Percentiles rank a stretch among this genome's conserved stretches.
Conservation (phyloP, 2,888 invertebrate genomes). For the Dicyrtoma fusca region DNA sequence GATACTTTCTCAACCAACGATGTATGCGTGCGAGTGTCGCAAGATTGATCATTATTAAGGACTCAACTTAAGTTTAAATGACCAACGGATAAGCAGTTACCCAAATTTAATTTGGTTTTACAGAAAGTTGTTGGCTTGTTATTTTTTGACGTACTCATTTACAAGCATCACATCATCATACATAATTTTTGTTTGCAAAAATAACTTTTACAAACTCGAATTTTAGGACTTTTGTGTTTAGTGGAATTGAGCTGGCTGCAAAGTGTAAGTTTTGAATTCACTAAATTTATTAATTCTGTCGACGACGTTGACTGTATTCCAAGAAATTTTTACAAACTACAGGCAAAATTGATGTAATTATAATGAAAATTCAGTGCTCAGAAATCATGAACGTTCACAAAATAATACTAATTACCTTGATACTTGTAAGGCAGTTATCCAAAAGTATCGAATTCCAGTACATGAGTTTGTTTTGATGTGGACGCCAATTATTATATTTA, state of each 20-base stretch:
- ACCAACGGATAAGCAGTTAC: conserved; percentile 29
- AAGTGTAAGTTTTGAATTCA: no score
- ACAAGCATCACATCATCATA: conserved; percentile 17
- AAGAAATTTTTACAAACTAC: no score
- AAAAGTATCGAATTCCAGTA: conserved; percentile 16
- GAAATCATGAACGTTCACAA: no score
- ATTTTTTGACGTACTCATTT: conserved; percentile 24
- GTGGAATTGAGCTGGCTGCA: no score
- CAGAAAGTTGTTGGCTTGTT: conserved; percentile 9
- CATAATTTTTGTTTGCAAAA: no score
- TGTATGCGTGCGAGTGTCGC: conserved; percentile 24
- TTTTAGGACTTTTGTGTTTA: no score
- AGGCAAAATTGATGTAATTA: no score
- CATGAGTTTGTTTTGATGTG: conserved; percentile 19
- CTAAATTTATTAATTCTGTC: no score
- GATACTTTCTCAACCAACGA: conserved; percentile 19
- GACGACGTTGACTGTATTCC: no score
- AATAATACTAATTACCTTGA: background rate
- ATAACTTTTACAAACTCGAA: no score
- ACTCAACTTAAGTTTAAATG: conserved; percentile 7
- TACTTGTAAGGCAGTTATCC: conserved; percentile 3
- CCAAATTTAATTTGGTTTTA: conserved; percentile 25
- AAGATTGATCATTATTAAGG: conserved; percentile 22
- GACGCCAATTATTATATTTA: conserved; percentile 18
- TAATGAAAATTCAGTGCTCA: no score